Evolutionary conservation across 2,113 vertebrate species (phyloP).

Genomic region (Pterophyllum scalare): DNA sequence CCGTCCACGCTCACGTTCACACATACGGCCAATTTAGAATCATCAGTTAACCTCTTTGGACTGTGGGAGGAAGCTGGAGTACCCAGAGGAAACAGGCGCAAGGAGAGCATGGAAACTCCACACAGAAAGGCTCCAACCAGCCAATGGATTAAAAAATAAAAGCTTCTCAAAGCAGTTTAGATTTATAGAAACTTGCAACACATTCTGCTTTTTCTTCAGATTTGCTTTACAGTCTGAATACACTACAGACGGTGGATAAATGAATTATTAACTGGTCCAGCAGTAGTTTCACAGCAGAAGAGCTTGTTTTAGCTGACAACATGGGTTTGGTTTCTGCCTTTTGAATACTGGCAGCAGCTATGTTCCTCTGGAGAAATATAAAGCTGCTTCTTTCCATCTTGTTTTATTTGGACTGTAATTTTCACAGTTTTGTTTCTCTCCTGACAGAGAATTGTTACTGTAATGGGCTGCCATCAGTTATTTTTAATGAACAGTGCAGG

Average conservation of each 20-base stretch:
- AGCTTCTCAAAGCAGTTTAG: neutral
- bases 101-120: neutral
- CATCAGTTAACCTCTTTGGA: neutral
- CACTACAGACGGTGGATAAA: neutral
- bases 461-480: neutral
- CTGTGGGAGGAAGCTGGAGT: neutral
- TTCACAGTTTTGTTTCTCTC: constrained; percentile 8
- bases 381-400: constrained; percentile 10
- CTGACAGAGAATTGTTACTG: neutral
- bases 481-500: neutral
- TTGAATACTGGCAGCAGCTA: neutral
- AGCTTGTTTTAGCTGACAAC: constrained; percentile 36
- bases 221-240: constrained; percentile 26
- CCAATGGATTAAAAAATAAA: neutral
- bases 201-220: neutral
- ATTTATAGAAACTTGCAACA: neutral
- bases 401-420: constrained; percentile 7
- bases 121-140: neutral
- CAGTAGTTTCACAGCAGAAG: neutral
- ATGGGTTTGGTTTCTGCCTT: constrained; percentile 4
- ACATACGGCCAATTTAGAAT: neutral
- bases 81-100: neutral
- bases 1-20: neutral
- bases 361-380: constrained; percentile 20
- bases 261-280: constrained; percentile 53